Base-by-base conservation (phyloP, 2,888 invertebrate genomes). In the Amitus sp. region DNA sequence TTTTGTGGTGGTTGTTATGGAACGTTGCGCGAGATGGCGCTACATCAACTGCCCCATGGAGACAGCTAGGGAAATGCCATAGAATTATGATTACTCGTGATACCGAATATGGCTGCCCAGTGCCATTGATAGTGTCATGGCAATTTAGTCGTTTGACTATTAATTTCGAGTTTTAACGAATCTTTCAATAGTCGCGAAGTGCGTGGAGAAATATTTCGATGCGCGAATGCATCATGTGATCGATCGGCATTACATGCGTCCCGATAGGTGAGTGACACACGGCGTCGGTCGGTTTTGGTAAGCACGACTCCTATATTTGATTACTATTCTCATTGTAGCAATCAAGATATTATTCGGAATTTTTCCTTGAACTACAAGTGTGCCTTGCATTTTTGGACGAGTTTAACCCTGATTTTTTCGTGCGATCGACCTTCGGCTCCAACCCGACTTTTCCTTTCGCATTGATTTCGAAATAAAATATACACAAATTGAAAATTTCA, bases 51-150 rank as follows among this genome's bases (percentile, higher is more conserved):
- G 30, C 53, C 45, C 33, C 43, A 50, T 67, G n/a, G n/a, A n/a
- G n/a, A n/a, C n/a, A n/a, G n/a, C n/a, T n/a, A n/a, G n/a, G n/a
- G n/a, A n/a, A n/a, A n/a, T n/a, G n/a, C n/a, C n/a, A n/a, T n/a
- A n/a, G n/a, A n/a, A n/a, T n/a, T n/a, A n/a, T n/a, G n/a, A n/a
- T n/a, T n/a, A n/a, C n/a, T n/a, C n/a, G n/a, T n/a, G n/a, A n/a
- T n/a, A n/a, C n/a, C n/a, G n/a, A 80, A 80, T 65, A 81, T 81
- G 81, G 79, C 78, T 71, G 80, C 76, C 69, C 61, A 73, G 74
- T 72, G 69, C 72, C 75, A 69, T 9, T 6, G n/a, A 65, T 74
- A 76, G 73, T 74, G 74, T 73, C 73, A 77, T 75, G 77, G 73
- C 73, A 73, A 75, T 71, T 71, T 73, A 77, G 70, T 73, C 72